phyloP scores from a whole-genome alignment of 2,797 vertebrate genomes.

The Argentina silus region DNA sequence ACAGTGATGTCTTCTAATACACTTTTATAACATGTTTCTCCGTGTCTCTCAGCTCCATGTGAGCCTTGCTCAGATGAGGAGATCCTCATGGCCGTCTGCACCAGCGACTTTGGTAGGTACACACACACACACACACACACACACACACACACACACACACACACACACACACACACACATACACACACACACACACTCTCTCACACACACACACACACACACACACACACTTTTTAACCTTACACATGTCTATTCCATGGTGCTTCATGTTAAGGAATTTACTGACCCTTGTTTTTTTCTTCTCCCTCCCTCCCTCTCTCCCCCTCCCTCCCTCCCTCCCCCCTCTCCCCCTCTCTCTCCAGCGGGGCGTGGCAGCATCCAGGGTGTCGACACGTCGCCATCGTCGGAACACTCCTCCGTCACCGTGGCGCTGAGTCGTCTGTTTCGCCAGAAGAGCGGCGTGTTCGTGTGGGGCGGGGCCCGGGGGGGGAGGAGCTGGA shows the following conservation, averaged over 20 bases:
- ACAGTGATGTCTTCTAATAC: no score
- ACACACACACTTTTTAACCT: not conserved
- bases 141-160: not conserved
- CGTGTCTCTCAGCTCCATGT: constrained; percentile 80
- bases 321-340: no score
- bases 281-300: not conserved
- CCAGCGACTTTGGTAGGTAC: constrained; percentile 91
- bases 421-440: constrained; percentile 77
- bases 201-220: not conserved
- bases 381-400: constrained; percentile 43
- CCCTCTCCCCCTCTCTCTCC: not conserved
- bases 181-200: not conserved
- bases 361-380: constrained; percentile 87
- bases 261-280: no score
- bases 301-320: not conserved
- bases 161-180: not conserved
- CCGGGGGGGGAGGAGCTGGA: constrained; percentile 69
- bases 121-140: not conserved
- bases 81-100: constrained; percentile 90
- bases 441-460: constrained; percentile 89
- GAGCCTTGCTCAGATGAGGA: constrained; percentile 90
- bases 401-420: constrained; percentile 66
- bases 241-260: no score
- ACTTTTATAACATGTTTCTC: no score
- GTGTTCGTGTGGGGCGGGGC: constrained; percentile 79